Conservation (phyloP, 1,140 invertebrate species). For the Sminthurinus signatus region DNA sequence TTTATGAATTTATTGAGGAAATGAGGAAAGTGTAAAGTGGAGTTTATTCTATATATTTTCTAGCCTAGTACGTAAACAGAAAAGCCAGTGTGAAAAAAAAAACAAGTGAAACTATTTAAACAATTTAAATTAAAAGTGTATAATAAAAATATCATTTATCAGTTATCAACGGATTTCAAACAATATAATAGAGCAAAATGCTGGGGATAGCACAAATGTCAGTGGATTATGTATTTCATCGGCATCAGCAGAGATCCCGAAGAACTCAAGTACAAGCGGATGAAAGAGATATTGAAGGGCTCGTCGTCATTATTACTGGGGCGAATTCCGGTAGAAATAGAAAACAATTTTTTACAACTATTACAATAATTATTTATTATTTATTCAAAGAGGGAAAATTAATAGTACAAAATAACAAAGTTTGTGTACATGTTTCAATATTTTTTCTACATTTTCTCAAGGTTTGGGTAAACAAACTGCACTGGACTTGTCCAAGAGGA, state of each 20-base stretch:
- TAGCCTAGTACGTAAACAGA: too few species aligned
- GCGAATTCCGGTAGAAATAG: not conserved
- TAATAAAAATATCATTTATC: too few species aligned
- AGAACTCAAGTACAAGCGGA: not conserved
- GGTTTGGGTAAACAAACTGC: slow-evolving; percentile 56
- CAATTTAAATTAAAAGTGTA: too few species aligned
- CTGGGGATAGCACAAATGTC: too few species aligned
- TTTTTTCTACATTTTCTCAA: too few species aligned
- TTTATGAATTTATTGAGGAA: too few species aligned
- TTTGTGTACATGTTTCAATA: not conserved
- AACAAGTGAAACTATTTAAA: too few species aligned
- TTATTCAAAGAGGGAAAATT: not conserved
- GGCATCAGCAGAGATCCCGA: not conserved
- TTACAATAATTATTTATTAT: not conserved
- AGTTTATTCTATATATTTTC: too few species aligned
- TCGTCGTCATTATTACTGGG: not conserved
- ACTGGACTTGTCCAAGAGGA: slow-evolving; percentile 45
- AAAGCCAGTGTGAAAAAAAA: too few species aligned
- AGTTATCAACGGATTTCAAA: too few species aligned
- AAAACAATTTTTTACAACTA: not conserved
- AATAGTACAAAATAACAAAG: not conserved
- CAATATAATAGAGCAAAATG: too few species aligned
- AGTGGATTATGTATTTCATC: not conserved
- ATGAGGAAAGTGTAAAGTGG: too few species aligned
- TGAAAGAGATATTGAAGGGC: not conserved